A percentile compares a stretch with the other conserved stretches of the same genome.
These are phyloP conservation scores for Rotaria macrura DNA, from an alignment of 2,888 invertebrate species.

Conservation along the genomic window DNA sequence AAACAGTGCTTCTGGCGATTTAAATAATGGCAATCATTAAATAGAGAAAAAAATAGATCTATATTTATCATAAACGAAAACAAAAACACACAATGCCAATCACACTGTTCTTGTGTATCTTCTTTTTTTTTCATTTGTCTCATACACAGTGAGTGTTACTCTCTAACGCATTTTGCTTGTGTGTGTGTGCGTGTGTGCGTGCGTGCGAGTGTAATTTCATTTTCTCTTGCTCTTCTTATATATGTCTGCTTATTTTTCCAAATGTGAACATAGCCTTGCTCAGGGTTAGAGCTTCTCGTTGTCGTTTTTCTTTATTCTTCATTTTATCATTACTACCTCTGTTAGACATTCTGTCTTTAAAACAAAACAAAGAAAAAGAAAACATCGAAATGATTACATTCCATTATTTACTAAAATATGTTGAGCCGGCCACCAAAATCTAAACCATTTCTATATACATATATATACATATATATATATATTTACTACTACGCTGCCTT, in stretches of 20 bases:
- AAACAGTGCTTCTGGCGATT: not conserved
- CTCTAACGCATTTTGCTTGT: not conserved
- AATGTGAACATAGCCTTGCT: conserved; percentile 7
- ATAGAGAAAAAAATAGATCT: not conserved
- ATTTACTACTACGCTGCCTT: not conserved
- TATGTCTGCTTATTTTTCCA: conserved; percentile 4
- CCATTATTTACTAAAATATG: not conserved
- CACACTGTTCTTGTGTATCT: not conserved
- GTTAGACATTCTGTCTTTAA: not conserved
- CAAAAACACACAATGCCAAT: not conserved
- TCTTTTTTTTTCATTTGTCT: not conserved
- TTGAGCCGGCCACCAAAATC: not conserved
- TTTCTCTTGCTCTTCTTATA: not conserved
- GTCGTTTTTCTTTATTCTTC: not conserved
- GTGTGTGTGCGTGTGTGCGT: not conserved
- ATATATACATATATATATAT: not conserved
- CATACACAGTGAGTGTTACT: not conserved
- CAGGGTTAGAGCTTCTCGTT: not conserved
- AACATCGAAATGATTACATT: conserved; percentile 11
- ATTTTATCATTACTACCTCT: conserved; percentile 4
- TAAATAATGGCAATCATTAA: not conserved
- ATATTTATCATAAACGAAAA: too few relatives aligned
- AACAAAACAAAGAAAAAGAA: not conserved
- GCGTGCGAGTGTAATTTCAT: conserved; percentile 3
- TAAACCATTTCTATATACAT: not conserved